Percentiles rank a stretch among this genome's conserved stretches.
Evolutionary conservation across 2,797 vertebrate species (phyloP).

Genomic region (Pantherophis alleghaniensis): DNA sequence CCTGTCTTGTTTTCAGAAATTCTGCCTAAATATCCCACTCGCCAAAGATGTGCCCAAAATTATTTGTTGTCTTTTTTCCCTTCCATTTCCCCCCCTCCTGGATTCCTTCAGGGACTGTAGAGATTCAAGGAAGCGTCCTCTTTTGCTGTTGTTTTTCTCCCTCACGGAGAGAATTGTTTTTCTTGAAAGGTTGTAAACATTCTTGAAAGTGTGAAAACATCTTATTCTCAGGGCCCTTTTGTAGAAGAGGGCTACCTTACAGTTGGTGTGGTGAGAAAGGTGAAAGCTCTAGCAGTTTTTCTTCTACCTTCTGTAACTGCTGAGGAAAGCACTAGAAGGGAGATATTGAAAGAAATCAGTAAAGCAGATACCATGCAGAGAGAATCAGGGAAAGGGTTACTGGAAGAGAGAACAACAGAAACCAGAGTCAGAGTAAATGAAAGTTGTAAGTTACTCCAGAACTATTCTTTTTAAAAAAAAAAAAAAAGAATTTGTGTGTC

Average conservation of each 20-base stretch:
- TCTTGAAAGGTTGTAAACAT: neutral
- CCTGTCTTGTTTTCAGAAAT: neutral
- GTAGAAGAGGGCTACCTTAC: neutral
- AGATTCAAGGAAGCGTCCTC: neutral
- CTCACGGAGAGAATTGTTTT: neutral
- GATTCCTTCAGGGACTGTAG: neutral
- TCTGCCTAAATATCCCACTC: neutral
- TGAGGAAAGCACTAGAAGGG: neutral
- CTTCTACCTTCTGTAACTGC: neutral
- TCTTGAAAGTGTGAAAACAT: neutral
- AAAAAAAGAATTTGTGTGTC: too few relatives aligned
- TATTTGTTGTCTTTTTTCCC: neutral
- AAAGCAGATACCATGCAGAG: neutral
- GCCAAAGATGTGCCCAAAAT: neutral
- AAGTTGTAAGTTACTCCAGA: neutral
- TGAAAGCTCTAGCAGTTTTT: neutral
- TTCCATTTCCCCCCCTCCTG: neutral
- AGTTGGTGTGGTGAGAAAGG: neutral
- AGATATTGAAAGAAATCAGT: neutral
- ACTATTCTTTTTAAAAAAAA: too few relatives aligned
- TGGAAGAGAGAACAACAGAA: neutral
- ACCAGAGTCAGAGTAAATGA: neutral
- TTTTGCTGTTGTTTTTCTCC: neutral
- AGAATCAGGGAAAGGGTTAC: neutral
- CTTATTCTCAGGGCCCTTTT: neutral